Base-by-base conservation (phyloP, 1,140 invertebrate genomes). In the Pogonomyrmex barbatus region DNA sequence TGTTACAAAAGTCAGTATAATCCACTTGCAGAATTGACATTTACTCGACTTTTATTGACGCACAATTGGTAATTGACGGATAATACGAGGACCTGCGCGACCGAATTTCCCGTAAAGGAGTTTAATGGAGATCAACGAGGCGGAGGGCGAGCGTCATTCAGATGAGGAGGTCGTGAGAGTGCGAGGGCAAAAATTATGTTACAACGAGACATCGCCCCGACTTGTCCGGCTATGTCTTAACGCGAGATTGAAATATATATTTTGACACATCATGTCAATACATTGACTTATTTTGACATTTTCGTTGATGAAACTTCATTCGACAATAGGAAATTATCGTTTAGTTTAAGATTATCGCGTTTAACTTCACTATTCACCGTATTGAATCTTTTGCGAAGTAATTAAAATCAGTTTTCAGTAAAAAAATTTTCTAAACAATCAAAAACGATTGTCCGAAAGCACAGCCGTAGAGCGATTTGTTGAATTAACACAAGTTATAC, bases 121-220 rank as follows among this genome's bases (percentile, higher is more conserved):
- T 47, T 83, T 75, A 83, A 83, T 83, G 54, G 42, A 83, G 79
- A 75, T 83, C 79, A 83, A 83, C 68, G 79, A 83, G 68, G 56
- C 36, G 42, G 79, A 83, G 79, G 68, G 68, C 79, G 54, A 62
- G 54, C 79, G 68, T 73, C 45, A 83, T 73, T 83, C 54, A 73
- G 9, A 73, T 82, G 79, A 73, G 79, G 54, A 82, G 79, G 68
- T 83, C 79, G 78, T 81, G 78, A 81, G 78, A 81, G 65, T 81
- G 60, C 62, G 79, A 83, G 79, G 79, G 79, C 79, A 83, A 83
- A 83, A 83, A 83, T 83, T 45, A 75, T 83, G 79, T 83, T 68
- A 83, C 45, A n/a, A 75, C 45, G 33, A 75, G 17, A 54, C 45
- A 14, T 39, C 68, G 68, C 30, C 47, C 47, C 45, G 42, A 24